These are phyloP conservation scores for Phortica magna DNA, from an alignment of 2,888 invertebrate genomes.

Conservation along the genomic window DNA sequence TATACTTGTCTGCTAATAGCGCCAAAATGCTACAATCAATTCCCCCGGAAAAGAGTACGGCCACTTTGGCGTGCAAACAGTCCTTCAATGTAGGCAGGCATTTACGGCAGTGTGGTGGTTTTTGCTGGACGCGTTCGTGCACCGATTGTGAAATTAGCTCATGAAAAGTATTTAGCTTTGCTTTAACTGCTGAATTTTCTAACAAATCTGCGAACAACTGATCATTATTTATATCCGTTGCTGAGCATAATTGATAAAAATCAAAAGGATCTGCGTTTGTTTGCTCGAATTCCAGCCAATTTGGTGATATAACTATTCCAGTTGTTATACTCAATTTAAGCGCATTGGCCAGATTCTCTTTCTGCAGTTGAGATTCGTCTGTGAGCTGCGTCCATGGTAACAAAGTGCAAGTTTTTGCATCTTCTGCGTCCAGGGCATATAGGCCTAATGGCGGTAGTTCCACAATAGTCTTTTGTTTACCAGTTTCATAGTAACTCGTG, in stretches of 20 bases:
- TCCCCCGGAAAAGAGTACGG: conserved; percentile 96
- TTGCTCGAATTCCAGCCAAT: conserved; percentile 46
- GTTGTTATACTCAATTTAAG: neutral
- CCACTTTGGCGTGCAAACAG: conserved; percentile 84
- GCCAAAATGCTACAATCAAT: conserved; percentile 97
- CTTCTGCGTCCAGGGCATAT: conserved; percentile 47
- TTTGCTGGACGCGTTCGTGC: conserved; percentile 50
- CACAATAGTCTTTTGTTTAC: neutral
- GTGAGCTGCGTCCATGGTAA: conserved; percentile 53
- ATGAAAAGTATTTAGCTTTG: conserved; percentile 43
- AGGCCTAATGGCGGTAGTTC: conserved; percentile 61
- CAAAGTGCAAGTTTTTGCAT: conserved; percentile 43
- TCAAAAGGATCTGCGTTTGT: conserved; percentile 41
- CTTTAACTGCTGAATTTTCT: conserved; percentile 34
- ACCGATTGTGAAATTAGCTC: conserved; percentile 51
- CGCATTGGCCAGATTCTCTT: neutral
- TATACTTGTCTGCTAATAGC: conserved; percentile 85
- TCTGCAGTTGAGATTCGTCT: neutral
- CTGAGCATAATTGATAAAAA: conserved; percentile 45
- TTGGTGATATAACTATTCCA: conserved; percentile 51
- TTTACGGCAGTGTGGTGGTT: conserved; percentile 52
- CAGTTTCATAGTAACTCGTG: conserved; percentile 49
- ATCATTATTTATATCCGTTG: neutral
- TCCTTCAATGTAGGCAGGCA: conserved; percentile 34
- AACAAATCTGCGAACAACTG: conserved; percentile 46